Evolutionary conservation across 2,888 invertebrate genomes (phyloP).

Genomic region (Acleris emargana): DNA sequence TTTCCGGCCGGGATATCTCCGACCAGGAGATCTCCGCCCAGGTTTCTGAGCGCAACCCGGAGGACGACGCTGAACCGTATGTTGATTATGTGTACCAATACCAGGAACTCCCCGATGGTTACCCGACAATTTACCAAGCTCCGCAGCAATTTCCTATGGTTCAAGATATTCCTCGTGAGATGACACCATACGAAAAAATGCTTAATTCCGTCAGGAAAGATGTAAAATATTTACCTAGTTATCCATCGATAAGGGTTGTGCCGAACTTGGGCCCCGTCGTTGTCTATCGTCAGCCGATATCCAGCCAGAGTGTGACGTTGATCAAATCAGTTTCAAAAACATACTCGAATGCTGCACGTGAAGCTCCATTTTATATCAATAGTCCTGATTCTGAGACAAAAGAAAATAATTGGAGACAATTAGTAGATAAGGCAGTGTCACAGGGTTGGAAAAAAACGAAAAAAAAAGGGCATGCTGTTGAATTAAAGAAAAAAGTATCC

Average conservation of each 20-base stretch:
- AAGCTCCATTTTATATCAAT: not conserved
- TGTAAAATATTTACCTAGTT: slow-evolving; percentile 53
- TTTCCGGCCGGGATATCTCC: not conserved
- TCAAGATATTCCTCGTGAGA: not conserved
- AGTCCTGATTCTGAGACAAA: not conserved
- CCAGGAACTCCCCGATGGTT: not conserved
- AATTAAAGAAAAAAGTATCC: slow-evolving; percentile 5
- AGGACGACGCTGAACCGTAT: not conserved
- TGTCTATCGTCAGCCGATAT: slow-evolving; percentile 67
- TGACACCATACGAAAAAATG: slow-evolving; percentile 55
- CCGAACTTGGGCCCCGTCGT: slow-evolving; percentile 64
- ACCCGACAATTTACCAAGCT: not conserved
- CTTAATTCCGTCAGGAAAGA: slow-evolving; percentile 58
- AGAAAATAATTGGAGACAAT: slow-evolving; percentile 7
- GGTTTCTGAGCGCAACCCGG: not conserved
- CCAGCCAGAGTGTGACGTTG: slow-evolving; percentile 56
- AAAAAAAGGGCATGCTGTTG: slow-evolving; percentile 20
- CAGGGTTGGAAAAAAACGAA: slow-evolving; percentile 21
- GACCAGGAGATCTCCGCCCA: not conserved
- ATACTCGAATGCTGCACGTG: slow-evolving; percentile 47
- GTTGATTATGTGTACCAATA: slow-evolving; percentile 1
- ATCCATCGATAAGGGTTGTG: slow-evolving; percentile 53
- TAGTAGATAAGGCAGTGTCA: slow-evolving; percentile 9
- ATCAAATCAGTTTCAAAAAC: slow-evolving; percentile 58
- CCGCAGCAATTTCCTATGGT: not conserved